These are phyloP conservation scores for Plectus sambesii DNA, from an alignment of 1,140 invertebrate genomes.

Conservation along the genomic window DNA sequence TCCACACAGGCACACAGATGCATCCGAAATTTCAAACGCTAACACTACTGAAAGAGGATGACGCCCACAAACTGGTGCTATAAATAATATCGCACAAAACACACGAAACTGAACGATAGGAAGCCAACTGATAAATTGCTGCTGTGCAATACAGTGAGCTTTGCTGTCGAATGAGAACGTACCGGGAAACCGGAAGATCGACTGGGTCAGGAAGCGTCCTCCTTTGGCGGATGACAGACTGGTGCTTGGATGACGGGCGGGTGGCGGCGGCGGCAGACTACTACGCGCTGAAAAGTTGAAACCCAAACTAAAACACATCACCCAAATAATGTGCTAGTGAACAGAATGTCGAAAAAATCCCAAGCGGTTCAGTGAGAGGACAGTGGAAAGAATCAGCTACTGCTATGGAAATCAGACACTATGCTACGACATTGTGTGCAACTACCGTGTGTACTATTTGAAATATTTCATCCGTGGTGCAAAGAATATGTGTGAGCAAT, in stretches of 20 bases:
- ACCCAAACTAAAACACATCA: conserved; percentile 12
- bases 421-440: too few relatives aligned
- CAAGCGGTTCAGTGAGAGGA: too few relatives aligned
- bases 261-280: conserved; percentile 31
- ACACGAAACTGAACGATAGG: conserved; percentile 9
- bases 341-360: too few relatives aligned
- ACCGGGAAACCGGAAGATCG: conserved; percentile 28
- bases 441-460: too few relatives aligned
- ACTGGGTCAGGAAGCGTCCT: conserved; percentile 20
- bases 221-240: conserved; percentile 29
- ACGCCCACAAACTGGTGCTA: background rate
- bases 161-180: too few relatives aligned
- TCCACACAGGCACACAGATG: too few relatives aligned
- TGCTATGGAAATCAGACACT: too few relatives aligned
- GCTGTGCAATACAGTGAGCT: too few relatives aligned
- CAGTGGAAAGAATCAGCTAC: too few relatives aligned
- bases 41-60: conserved; percentile 8
- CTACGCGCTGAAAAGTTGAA: conserved; percentile 1
- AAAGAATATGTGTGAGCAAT: too few relatives aligned
- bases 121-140: conserved; percentile 17
- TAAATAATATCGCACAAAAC: conserved; percentile 7
- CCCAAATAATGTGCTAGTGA: conserved; percentile 35
- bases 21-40: too few relatives aligned
- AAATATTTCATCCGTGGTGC: too few relatives aligned
- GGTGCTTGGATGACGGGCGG: conserved; percentile 31